phyloP scores from a whole-genome alignment of 2,113 vertebrate species.

The Piprites chloris region DNA sequence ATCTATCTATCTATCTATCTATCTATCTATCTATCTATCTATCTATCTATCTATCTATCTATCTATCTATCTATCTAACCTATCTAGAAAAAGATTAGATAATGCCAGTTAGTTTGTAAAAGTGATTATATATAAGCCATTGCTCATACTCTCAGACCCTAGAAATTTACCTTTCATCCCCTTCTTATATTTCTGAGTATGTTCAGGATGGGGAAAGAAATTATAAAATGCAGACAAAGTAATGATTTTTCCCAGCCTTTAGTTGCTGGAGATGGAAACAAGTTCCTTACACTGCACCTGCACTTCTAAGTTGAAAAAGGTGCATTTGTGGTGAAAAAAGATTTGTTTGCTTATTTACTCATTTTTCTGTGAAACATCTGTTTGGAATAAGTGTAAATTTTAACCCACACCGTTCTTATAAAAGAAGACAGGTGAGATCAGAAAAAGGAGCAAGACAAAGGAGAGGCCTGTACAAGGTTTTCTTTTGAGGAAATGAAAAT shows the following conservation, averaged over 20 bases:
- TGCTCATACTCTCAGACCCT: not conserved
- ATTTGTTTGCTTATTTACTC: not conserved
- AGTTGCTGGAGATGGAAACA: not conserved
- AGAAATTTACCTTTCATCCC: not conserved
- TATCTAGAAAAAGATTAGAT: not conserved
- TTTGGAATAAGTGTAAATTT: not conserved
- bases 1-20: too few relatives aligned
- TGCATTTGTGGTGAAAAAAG: not conserved
- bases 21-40: too few relatives aligned
- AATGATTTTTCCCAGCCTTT: not conserved
- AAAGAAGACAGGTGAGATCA: not conserved
- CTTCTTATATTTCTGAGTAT: not conserved
- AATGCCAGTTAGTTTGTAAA: not conserved
- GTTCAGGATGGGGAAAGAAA: not conserved
- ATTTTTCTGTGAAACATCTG: not conserved
- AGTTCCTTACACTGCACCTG: fast-evolving
- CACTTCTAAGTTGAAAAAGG: not conserved
- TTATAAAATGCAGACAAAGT: not conserved
- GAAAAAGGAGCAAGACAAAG: not conserved
- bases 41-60: not conserved
- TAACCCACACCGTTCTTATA: not conserved
- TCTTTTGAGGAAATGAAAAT: not conserved
- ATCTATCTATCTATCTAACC: too few relatives aligned
- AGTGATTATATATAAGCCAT: not conserved
- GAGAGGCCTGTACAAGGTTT: not conserved